Evolutionary conservation across 2,113 vertebrate species (phyloP).

Genomic region (Dipodomys stephensi): DNA sequence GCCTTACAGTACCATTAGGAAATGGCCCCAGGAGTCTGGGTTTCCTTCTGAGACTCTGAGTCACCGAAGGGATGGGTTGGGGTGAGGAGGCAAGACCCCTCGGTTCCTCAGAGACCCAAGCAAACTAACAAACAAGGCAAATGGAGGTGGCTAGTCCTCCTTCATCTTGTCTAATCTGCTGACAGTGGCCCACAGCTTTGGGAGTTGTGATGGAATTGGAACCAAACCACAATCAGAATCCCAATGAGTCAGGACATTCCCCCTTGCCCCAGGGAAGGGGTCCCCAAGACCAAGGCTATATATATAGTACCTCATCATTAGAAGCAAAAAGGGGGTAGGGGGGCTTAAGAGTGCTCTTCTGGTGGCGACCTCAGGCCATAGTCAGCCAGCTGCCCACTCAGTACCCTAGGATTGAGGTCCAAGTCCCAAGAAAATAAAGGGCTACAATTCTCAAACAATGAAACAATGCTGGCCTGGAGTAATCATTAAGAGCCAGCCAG

Average conservation of each 20-base stretch:
- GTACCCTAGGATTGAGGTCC: background rate
- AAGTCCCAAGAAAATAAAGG: constrained; percentile 31
- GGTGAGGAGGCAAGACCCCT: constrained; percentile 36
- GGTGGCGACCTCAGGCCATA: background rate
- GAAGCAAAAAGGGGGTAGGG: background rate
- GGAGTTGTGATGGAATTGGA: background rate
- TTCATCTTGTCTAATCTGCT: background rate
- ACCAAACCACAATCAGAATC: constrained; percentile 22
- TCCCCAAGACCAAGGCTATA: background rate
- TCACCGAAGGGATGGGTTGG: constrained; percentile 64
- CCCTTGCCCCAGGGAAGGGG: background rate
- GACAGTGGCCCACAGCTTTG: background rate
- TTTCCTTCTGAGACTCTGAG: constrained; percentile 77
- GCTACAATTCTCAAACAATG: constrained; percentile 32
- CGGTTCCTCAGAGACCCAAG: constrained; percentile 59
- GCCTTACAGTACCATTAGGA: constrained; percentile 80
- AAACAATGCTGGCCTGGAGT: background rate
- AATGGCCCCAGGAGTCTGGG: constrained; percentile 72
- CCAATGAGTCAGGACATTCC: background rate
- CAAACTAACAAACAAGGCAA: constrained; percentile 64
- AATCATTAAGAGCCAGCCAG: constrained; percentile 47
- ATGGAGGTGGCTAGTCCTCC: constrained; percentile 30
- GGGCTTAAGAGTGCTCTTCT: background rate
- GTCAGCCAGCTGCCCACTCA: constrained; percentile 9
- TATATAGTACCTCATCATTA: background rate